Conservation (phyloP, 2,888 invertebrate species). For the Hylaea fasciaria region DNA sequence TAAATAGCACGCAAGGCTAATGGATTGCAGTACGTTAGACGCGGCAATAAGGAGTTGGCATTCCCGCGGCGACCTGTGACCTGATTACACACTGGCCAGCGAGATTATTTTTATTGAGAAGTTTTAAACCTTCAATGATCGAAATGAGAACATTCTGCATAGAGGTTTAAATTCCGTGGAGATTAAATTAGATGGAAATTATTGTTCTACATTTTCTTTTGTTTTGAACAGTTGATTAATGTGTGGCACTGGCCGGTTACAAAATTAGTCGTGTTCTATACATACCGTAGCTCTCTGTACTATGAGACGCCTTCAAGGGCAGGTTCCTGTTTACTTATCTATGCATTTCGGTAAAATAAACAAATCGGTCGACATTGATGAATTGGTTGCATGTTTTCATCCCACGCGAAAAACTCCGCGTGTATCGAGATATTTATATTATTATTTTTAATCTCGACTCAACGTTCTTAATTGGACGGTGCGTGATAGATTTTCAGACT, state of each 20-base stretch:
- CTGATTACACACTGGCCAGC: conserved; percentile 49
- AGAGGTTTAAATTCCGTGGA: conserved; percentile 2
- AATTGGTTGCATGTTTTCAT: conserved; percentile 27
- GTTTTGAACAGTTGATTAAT: conserved; percentile 7
- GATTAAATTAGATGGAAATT: conserved; percentile 11
- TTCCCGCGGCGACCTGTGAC: conserved; percentile 68
- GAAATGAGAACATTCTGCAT: conserved; percentile 17
- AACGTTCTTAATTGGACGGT: no score
- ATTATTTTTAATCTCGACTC: no score
- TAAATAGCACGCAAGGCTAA: conserved; percentile 79
- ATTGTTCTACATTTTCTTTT: conserved; percentile 10
- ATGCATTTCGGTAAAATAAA: conserved; percentile 39
- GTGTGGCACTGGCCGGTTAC: background rate
- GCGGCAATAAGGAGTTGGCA: conserved; percentile 73
- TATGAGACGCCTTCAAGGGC: conserved; percentile 18
- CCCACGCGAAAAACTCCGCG: conserved; percentile 20
- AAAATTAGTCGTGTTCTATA: background rate
- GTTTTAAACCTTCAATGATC: conserved; percentile 26
- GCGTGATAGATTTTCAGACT: no score
- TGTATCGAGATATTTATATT: no score
- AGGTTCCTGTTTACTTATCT: conserved; percentile 28
- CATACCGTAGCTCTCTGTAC: background rate
- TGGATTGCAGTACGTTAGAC: conserved; percentile 62
- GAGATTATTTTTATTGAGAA: conserved; percentile 34
- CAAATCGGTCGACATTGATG: conserved; percentile 32